These are phyloP conservation scores for Beris chalybata DNA, from an alignment of 2,888 invertebrate genomes.

Conservation along the genomic window DNA sequence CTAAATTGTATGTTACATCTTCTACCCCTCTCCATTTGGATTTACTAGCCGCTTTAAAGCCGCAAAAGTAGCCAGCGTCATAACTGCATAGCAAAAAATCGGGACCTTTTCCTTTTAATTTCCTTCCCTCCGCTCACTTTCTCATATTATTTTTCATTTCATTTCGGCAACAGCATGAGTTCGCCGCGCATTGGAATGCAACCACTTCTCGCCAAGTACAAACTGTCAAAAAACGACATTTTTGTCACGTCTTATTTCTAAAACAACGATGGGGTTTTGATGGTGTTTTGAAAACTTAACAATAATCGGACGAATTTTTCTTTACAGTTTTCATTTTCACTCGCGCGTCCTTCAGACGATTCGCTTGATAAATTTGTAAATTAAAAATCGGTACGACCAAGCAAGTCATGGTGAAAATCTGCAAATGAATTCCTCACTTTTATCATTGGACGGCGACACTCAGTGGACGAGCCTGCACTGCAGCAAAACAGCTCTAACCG, in stretches of 20 bases:
- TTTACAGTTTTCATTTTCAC: conserved; percentile 12
- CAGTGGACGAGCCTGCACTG: conserved; percentile 63
- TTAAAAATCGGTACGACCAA: conserved; percentile 4
- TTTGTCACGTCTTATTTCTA: conserved; percentile 25
- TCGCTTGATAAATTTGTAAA: background rate
- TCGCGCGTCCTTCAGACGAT: conserved; percentile 1
- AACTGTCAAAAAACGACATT: conserved; percentile 15
- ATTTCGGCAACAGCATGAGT: no score
- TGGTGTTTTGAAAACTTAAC: background rate
- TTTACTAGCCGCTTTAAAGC: no score
- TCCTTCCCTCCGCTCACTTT: no score
- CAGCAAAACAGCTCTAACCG: conserved; percentile 71
- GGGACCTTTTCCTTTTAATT: no score
- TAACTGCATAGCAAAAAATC: no score
- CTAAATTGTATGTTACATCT: no score
- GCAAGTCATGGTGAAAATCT: conserved; percentile 30
- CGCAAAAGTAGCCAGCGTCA: no score
- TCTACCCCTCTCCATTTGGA: no score
- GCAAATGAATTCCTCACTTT: conserved; percentile 31
- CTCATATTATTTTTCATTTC: no score
- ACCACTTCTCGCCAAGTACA: no score
- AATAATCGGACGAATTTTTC: conserved; percentile 15
- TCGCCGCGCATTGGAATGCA: no score
- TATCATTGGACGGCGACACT: conserved; percentile 27
- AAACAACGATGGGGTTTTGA: conserved; percentile 21